Base-by-base conservation (phyloP, 2,888 invertebrate species). In the Subacronicta megacephala region DNA sequence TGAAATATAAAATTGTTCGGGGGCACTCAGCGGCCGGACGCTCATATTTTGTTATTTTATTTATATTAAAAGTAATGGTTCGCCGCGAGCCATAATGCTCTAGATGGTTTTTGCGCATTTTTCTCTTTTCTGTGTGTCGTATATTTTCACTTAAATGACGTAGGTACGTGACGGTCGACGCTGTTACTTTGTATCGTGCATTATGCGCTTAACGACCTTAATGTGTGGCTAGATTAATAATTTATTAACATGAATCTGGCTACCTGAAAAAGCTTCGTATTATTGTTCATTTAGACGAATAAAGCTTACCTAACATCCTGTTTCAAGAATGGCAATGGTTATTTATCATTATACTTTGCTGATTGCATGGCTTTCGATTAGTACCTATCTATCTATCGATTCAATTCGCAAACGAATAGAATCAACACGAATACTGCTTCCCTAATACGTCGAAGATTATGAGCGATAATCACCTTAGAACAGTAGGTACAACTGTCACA, bases 31-130 rank as follows among this genome's bases (percentile, higher is more conserved):
- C 92, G 90, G 92, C 92, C 92, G 93, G 93, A 93, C 92, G 85
- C 93, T 94, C 94, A 94, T 94, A 94, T 94, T 94, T 94, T 94
- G 93, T 93, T 94, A 93, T 94, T 93, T 94, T 93, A 93, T 93
- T 93, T 93, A 92, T 93, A 94, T 94, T 93, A 93, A 94, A 94
- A 94, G 94, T 94, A 94, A 94, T 94, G 93, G 93, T 90, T 81
- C 74, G 83, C 81, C 87, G 85, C 88, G 85, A 88, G 84, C 89
- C 86, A 92, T 92, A 93, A 92, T 90, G 89, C 88, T 89, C 89
- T 84, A 83, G 90, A 90, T 90, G 84, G 87, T 92, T 93, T 91
- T 90, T 89, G 89, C 88, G 82, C 91, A 90, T 93, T 92, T 90
- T 87, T 92, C 91, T 92, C 90, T 88, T 89, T 91, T 88, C 88